These are phyloP conservation scores for Tinea pellionella DNA, from an alignment of 2,888 invertebrate species.

Conservation along the genomic window DNA sequence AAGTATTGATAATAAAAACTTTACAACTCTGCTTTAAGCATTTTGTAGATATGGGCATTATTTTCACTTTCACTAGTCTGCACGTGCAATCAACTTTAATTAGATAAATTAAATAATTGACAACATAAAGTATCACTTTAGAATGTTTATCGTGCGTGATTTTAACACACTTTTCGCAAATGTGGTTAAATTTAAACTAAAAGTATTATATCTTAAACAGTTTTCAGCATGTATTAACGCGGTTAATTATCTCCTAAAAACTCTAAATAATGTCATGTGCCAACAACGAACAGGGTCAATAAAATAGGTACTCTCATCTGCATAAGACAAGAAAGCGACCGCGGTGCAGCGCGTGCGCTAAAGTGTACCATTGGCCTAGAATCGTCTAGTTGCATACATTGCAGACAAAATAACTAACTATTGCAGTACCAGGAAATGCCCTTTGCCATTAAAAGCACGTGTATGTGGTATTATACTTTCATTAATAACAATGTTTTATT, in stretches of 20 bases:
- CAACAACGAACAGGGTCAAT: slow-evolving; percentile 8
- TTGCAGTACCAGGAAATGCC: neutral
- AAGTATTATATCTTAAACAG: neutral
- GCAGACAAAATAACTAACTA: slow-evolving; percentile 10
- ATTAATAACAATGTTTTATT: neutral
- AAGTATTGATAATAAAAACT: neutral
- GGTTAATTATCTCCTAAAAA: neutral
- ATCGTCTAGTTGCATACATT: slow-evolving; percentile 7
- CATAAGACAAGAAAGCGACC: slow-evolving; percentile 42
- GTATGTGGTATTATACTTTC: neutral
- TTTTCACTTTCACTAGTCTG: neutral
- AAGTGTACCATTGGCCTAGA: slow-evolving; percentile 50
- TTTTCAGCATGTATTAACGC: neutral
- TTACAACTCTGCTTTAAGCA: neutral
- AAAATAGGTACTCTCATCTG: slow-evolving; percentile 27
- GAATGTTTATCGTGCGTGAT: neutral
- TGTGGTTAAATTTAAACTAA: neutral
- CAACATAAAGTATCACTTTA: neutral
- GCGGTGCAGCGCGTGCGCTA: slow-evolving; percentile 31
- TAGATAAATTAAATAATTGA: too few species aligned
- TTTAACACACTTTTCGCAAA: neutral
- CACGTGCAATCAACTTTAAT: neutral
- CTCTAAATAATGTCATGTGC: slow-evolving; percentile 1
- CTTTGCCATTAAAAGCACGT: neutral
- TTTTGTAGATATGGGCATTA: neutral